Base-by-base conservation (phyloP, 35 echinoderm and acorn worm species). In the Amphiura filiformis region DNA sequence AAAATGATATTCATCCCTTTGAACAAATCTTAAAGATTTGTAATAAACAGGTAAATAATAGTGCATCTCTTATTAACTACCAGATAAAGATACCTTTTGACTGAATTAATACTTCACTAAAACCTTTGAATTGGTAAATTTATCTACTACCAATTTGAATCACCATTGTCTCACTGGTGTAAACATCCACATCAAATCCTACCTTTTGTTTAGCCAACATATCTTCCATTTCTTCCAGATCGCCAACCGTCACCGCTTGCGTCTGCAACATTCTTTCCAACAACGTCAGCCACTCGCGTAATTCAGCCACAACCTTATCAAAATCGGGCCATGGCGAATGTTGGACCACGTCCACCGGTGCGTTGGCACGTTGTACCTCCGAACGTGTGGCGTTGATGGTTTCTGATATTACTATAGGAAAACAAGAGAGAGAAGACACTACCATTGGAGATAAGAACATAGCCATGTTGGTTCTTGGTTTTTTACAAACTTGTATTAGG, bases 211-310 rank as follows among this genome's bases (percentile, higher is more conserved):
- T 99, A 18, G 65, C 89, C 38, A 99, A 92, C 76, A 93, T 99
- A 38, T 95, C 93, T 70, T 99, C 96, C 76, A 99, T 99, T 40
- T 99, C 96, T 56, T 99, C 93, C 84, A 99, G 76, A 76, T 99
- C 96, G 9, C 93, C 93, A 0, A 99, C 93, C n/a, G 93, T 93
- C 13, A 99, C 96, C 7, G 90, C 84, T 65, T 99, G 93, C 0
- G 85, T 84, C 36, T 87, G 39, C 37, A 99, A 52, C 90, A 93
- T 99, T 80, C 93, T 79, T 75, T 99, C 96, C 41, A 99, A 82
- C 0, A 99, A 87, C 31, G 87, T 86, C 36, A 99, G 80, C 93
- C 96, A 94, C 57, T 95, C 93, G 20, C 96, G 93, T 26, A 99
- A 87, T 78, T 95, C 93, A 0, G 96, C 93, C 30, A 94, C 90